phyloP scores from a whole-genome alignment of 53 echinoderm and acorn worm genomes.

The Patiria pectinifera region DNA sequence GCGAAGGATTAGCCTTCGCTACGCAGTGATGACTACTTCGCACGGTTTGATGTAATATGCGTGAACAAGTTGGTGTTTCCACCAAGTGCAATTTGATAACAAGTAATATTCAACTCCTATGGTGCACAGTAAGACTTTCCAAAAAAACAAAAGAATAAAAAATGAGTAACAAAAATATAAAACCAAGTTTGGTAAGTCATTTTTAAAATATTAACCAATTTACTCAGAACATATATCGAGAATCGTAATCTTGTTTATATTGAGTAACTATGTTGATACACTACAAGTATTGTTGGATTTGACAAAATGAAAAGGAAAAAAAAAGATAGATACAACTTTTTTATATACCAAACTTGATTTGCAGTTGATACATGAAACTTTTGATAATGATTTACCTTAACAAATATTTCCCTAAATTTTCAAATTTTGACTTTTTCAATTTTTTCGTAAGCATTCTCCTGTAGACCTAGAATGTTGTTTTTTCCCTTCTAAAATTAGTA shows the following conservation, averaged over 20 bases:
- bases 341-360: slow-evolving; percentile 37
- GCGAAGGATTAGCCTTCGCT: neutral
- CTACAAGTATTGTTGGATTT: neutral
- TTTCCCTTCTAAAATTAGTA: neutral
- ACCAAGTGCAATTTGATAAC: slow-evolving; percentile 66
- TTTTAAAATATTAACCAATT: neutral
- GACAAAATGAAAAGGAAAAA: neutral
- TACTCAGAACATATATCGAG: slow-evolving; percentile 10
- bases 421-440: neutral
- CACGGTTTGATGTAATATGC: neutral
- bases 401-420: neutral
- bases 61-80: slow-evolving; percentile 33
- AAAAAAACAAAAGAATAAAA: neutral
- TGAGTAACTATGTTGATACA: slow-evolving; percentile 10
- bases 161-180: neutral
- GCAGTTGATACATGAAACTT: slow-evolving; percentile 30
- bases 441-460: neutral
- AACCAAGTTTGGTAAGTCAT: neutral
- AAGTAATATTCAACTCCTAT: slow-evolving; percentile 47
- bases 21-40: too few species aligned
- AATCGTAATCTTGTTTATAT: slow-evolving; percentile 26
- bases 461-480: slow-evolving; percentile 4
- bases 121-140: slow-evolving; percentile 41
- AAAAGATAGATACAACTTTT: neutral
- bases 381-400: slow-evolving; percentile 37